Evolutionary conservation across 1,140 invertebrate genomes (phyloP), one percentile per base, ranked within the genome.

Genomic region (Tetranychus cinnabarinus): DNA sequence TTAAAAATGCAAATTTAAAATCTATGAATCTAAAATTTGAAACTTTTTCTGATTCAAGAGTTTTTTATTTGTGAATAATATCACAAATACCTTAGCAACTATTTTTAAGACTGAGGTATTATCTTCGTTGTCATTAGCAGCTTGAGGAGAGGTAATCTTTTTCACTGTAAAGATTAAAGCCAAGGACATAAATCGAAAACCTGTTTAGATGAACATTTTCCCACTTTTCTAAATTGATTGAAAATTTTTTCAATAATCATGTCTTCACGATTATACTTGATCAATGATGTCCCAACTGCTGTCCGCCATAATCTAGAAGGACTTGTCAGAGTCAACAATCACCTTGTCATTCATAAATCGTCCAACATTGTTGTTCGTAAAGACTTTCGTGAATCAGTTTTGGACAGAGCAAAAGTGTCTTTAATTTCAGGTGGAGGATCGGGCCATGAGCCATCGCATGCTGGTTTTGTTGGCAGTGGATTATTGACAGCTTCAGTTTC

Each of bases 361-460:
- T 77, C 81, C 55, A 61, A 65, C 55, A 78, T 85, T 34, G 73
- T 86, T 46, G 65, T 82, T 2, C 67, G 74, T 34, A 68, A 73
- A 46, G 73, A 77, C 69, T 72, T 77, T 52, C n/a, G 23, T 10
- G 65, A 79, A 71, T 77, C 77, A 65, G 68, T 71, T 63, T 71
- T 72, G 67, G 68, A 60, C 15, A 58, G 69, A 23, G 71, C 75
- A 13, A 79, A 79, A 69, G 84, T 88, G 7, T 77, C 79, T 1
- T 61, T 88, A 2, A 70, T 89, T n/a, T 79, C 78, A 63, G 86
- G 86, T 3, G 86, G 86, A 34, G 86, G 87, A 31, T 85, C 84
- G 31, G 87, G 87, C 5, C 87, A 89, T 69, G 87, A 91, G 71
- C 87, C 87, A 10, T 73, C 72, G 15, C 84, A 84, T 72, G 74